These are phyloP conservation scores for Phalacrocorax pelagicus DNA, from an alignment of 2,113 vertebrate genomes.

Conservation along the genomic window DNA sequence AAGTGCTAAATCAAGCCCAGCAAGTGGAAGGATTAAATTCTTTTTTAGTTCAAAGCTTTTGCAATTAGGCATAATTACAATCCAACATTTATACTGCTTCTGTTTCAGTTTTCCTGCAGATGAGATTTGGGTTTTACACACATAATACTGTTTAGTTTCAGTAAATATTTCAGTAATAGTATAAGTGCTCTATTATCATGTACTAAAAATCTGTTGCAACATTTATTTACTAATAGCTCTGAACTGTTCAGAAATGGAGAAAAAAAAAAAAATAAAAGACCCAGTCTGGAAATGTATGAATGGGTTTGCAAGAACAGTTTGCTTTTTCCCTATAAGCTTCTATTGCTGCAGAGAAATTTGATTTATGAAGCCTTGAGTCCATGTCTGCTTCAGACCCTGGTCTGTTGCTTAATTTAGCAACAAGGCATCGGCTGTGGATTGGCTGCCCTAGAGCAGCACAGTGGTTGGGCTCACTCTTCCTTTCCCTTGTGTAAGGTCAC, in stretches of 20 bases:
- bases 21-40: constrained; percentile 33
- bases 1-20: constrained; percentile 47
- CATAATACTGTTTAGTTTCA: neutral
- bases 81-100: constrained; percentile 1
- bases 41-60: constrained; percentile 39
- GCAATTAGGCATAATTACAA: constrained; percentile 30
- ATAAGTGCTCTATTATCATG: neutral
- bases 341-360: constrained; percentile 54
- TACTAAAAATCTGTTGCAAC: constrained; percentile 16
- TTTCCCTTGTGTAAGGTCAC: constrained; percentile 47
- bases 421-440: constrained; percentile 11
- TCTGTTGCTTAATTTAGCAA: constrained; percentile 67
- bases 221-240: constrained; percentile 31
- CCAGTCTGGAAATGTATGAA: constrained; percentile 37
- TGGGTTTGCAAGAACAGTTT: constrained; percentile 36
- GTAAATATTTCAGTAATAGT: constrained; percentile 48
- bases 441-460: constrained; percentile 28
- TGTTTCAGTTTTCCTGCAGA: constrained; percentile 36
- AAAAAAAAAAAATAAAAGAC: neutral
- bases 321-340: constrained; percentile 31
- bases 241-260: neutral
- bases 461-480: constrained; percentile 13
- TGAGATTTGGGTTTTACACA: constrained; percentile 31
- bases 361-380: constrained; percentile 61
- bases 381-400: constrained; percentile 41